Conservation (phyloP, 2,113 vertebrate genomes). For the Podarcis cretensis region DNA sequence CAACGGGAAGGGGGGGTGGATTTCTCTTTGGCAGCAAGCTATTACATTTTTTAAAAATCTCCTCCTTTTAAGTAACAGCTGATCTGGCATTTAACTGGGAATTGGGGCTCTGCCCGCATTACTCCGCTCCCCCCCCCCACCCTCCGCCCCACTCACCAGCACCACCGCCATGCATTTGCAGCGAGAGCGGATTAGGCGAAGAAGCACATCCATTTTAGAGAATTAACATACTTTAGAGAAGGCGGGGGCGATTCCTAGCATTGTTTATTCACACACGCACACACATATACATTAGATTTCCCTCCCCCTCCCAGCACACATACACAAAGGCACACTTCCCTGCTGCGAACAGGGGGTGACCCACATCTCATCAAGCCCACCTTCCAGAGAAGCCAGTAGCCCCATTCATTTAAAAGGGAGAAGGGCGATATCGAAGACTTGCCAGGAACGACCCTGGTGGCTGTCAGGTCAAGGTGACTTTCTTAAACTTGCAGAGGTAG, state of each 20-base stretch:
- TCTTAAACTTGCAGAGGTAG: too few species aligned
- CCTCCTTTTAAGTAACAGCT: conserved; percentile 50
- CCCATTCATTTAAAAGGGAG: not conserved
- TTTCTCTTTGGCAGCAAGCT: not conserved
- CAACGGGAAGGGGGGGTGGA: not conserved
- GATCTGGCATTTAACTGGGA: conserved; percentile 46
- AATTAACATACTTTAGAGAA: conserved; percentile 54
- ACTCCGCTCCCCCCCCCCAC: not conserved
- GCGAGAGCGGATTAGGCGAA: conserved; percentile 49
- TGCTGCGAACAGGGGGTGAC: conserved; percentile 32
- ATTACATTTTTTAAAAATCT: not conserved
- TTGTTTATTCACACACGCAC: not conserved
- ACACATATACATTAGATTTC: not conserved
- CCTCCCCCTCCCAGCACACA: not conserved
- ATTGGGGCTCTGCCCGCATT: not conserved
- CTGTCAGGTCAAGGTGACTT: too few species aligned
- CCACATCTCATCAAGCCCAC: conserved; percentile 30
- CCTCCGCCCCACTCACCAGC: not conserved
- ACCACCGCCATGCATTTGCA: conserved; percentile 41
- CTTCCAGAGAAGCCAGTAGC: fast-evolving
- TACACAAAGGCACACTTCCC: not conserved
- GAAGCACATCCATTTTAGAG: conserved; percentile 42
- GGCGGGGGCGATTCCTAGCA: not conserved
- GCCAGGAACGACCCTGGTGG: too few species aligned
- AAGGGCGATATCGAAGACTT: too few species aligned